These are phyloP conservation scores for Alethe diademata DNA, from an alignment of 2,113 vertebrate genomes.

Conservation along the genomic window DNA sequence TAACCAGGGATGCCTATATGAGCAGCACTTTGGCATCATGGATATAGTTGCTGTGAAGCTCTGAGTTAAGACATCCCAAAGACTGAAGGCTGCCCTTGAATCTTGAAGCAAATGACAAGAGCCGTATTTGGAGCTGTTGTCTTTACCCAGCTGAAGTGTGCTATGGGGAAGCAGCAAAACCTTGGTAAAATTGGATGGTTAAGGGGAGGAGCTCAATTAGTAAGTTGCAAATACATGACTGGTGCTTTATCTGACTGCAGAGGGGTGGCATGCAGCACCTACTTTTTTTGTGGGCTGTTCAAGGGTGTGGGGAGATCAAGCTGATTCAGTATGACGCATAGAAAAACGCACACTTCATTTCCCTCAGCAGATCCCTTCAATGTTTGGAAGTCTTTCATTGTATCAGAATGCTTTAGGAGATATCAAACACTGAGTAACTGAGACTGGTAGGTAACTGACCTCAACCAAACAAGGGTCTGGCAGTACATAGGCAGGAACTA, in stretches of 20 bases:
- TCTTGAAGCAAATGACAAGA: neutral
- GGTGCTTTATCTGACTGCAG: slow-evolving; percentile 24
- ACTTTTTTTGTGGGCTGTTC: slow-evolving; percentile 42
- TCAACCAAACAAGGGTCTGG: neutral
- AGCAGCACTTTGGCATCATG: neutral
- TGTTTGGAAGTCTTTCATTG: neutral
- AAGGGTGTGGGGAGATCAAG: slow-evolving; percentile 59
- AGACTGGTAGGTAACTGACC: neutral
- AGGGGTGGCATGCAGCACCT: slow-evolving; percentile 36
- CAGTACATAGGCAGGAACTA: neutral
- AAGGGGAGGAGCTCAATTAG: slow-evolving; percentile 17
- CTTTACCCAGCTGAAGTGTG: neutral
- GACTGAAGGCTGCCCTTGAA: neutral
- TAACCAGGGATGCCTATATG: neutral
- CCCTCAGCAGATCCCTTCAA: slow-evolving; percentile 4
- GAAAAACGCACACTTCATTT: slow-evolving; percentile 3
- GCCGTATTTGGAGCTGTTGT: neutral
- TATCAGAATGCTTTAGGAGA: neutral
- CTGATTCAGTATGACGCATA: slow-evolving; percentile 42
- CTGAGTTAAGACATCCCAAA: neutral
- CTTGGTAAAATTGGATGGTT: neutral
- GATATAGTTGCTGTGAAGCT: neutral
- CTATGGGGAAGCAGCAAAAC: neutral
- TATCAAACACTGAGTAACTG: neutral
- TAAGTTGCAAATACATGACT: neutral